Base-by-base conservation (phyloP, 2,113 vertebrate species). In the Rhinolophus ferrumequinum region DNA sequence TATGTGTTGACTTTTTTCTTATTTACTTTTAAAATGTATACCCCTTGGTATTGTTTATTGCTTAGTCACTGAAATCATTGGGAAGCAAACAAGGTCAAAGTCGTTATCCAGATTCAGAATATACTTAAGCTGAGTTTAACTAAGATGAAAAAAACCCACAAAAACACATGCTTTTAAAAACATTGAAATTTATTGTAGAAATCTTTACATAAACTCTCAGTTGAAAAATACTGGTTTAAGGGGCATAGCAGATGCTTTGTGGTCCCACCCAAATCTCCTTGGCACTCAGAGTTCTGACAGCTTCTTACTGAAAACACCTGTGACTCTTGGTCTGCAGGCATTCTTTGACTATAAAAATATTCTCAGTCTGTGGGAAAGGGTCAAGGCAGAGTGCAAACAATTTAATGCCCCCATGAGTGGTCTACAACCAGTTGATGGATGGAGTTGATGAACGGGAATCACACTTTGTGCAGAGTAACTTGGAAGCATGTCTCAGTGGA, bases 301-400 rank as follows among this genome's bases (percentile, higher is more conserved):
- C 6, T 88, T 85, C 94, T 93, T 44, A 87, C 56, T 82, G 50
- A 54, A 80, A 77, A 77, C 52, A 85, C 47, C 76, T 93, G 77
- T 86, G 88, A 67, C 35, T 81, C 24, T 76, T 50, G 67, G 41
- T 93, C 58, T 84, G 67, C 67, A 80, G 52, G 30, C 73, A 41
- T 84, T 93, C 41, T 92, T 62, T 67, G 24, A 30, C 73, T 92
- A 11, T 80, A 89, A 93, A 91, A 86, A 69, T 88, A 86, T 79
- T 84, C 87, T 94, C 90, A 89, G 82, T 62, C 82, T 94, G 24
- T 66, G 73, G 83, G n/a, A 54, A 96, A 82, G 67, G 79, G 47
- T 92, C 80, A 94, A 86, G 54, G 52, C 28, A 70, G 52, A 96
- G 73, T 83, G 70, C 41, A 94, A 92, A 93, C 58, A 77, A 90